Conservation (phyloP, 2,113 vertebrate genomes). For the Forbesichthys agassizii region DNA sequence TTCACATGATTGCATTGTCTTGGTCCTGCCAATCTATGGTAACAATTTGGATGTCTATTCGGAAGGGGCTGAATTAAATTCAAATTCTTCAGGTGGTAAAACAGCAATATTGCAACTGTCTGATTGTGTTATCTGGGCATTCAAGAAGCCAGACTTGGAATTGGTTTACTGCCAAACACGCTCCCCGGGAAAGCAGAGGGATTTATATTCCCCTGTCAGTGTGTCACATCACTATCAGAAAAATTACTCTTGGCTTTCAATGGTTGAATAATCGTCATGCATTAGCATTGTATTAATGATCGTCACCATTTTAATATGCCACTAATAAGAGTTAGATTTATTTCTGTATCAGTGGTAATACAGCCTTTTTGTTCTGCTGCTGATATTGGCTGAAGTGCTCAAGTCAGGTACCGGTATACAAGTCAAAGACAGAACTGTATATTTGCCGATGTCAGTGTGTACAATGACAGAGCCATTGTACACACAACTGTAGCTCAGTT, state of each 20-base stretch:
- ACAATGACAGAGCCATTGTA: neutral
- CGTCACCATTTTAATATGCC: conserved; percentile 63
- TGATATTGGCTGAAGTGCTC: conserved; percentile 16
- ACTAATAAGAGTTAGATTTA: conserved; percentile 64
- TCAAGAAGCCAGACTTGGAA: conserved; percentile 73
- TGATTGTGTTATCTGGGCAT: conserved; percentile 74
- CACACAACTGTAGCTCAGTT: neutral
- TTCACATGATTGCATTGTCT: conserved; percentile 60
- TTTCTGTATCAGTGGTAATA: conserved; percentile 42
- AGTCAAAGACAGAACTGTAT: neutral
- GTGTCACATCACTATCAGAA: conserved; percentile 77
- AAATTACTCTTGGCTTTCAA: conserved; percentile 73
- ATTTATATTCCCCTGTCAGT: conserved; percentile 79
- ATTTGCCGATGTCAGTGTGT: neutral
- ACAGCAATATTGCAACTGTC: conserved; percentile 74
- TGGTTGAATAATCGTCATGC: conserved; percentile 73
- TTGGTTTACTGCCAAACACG: conserved; percentile 76
- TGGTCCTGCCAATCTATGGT: conserved; percentile 64
- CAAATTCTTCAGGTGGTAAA: conserved; percentile 75
- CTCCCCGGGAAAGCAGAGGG: conserved; percentile 72
- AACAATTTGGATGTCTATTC: conserved; percentile 67
- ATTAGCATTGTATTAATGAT: conserved; percentile 73
- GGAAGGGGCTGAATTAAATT: conserved; percentile 70
- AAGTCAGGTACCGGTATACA: neutral
- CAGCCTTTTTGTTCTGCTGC: conserved; percentile 19